Percentiles rank a stretch among this genome's conserved stretches.
phyloP scores from a whole-genome alignment of 2,888 invertebrate species.

The Cenopis cana region DNA sequence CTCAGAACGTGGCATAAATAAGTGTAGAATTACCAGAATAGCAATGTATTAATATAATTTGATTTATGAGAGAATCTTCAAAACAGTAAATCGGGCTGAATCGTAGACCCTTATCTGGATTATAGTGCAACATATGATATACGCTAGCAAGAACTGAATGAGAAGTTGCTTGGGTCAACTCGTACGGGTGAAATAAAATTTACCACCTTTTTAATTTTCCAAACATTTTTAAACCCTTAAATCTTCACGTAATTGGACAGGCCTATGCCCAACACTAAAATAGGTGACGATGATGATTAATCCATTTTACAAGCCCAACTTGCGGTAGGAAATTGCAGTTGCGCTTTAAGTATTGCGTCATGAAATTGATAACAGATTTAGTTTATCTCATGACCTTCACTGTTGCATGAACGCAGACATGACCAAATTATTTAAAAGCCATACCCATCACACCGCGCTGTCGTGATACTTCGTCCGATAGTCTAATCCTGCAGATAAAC shows the following conservation, averaged over 20 bases:
- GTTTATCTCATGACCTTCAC: conserved; percentile 49
- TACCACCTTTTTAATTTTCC: no score
- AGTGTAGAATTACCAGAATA: not conserved
- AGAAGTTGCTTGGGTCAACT: no score
- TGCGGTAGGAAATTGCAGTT: conserved; percentile 15
- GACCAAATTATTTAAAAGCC: conserved; percentile 55
- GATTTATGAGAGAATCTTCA: not conserved
- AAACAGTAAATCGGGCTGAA: not conserved
- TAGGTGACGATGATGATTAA: not conserved
- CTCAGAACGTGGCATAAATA: not conserved
- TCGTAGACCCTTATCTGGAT: not conserved
- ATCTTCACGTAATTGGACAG: no score
- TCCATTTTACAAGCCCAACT: not conserved
- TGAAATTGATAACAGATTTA: conserved; percentile 37
- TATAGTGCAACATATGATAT: not conserved
- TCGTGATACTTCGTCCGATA: conserved; percentile 42
- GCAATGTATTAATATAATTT: not conserved
- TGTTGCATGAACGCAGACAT: conserved; percentile 50
- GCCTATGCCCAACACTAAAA: no score
- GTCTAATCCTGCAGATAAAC: conserved; percentile 59
- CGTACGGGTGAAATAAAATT: no score
- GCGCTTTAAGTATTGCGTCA: conserved; percentile 21
- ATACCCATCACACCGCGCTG: conserved; percentile 48
- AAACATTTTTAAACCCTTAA: no score
- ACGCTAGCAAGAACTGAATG: no score